A percentile compares a stretch with the other conserved stretches of the same genome.
Evolutionary conservation across 1,140 invertebrate genomes (phyloP).

Genomic region (Formica selysi): DNA sequence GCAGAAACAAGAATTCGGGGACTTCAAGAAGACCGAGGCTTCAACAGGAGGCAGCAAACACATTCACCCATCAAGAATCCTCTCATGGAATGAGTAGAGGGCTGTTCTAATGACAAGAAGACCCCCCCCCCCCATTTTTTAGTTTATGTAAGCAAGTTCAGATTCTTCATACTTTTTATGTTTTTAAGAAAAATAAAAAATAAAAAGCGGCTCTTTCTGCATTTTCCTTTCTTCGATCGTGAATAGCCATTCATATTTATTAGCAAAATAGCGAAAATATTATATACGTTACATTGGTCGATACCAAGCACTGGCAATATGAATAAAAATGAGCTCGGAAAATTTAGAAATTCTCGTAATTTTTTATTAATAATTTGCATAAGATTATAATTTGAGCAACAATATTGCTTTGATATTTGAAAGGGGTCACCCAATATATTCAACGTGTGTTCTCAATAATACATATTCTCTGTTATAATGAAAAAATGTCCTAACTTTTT

Average conservation of each 20-base stretch:
- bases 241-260: constrained; percentile 20
- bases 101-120: too few relatives aligned
- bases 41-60: too few relatives aligned
- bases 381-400: neutral
- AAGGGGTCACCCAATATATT: neutral
- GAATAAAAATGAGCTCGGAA: constrained; percentile 2
- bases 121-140: too few relatives aligned
- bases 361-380: neutral
- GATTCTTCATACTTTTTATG: too few relatives aligned
- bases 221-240: neutral
- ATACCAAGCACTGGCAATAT: neutral
- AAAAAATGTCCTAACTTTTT: neutral
- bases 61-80: too few relatives aligned
- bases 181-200: too few relatives aligned
- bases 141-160: too few relatives aligned
- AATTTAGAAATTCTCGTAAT: constrained; percentile 1
- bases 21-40: too few relatives aligned
- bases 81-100: too few relatives aligned
- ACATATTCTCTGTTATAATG: neutral
- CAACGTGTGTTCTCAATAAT: neutral
- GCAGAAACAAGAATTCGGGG: too few relatives aligned
- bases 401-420: neutral
- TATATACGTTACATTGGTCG: neutral
- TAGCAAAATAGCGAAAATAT: neutral
- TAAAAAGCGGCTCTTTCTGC: neutral